Percentiles rank a stretch among this genome's conserved stretches.
phyloP scores from a whole-genome alignment of 2,797 vertebrate genomes.

The Centropyge bicolor region DNA sequence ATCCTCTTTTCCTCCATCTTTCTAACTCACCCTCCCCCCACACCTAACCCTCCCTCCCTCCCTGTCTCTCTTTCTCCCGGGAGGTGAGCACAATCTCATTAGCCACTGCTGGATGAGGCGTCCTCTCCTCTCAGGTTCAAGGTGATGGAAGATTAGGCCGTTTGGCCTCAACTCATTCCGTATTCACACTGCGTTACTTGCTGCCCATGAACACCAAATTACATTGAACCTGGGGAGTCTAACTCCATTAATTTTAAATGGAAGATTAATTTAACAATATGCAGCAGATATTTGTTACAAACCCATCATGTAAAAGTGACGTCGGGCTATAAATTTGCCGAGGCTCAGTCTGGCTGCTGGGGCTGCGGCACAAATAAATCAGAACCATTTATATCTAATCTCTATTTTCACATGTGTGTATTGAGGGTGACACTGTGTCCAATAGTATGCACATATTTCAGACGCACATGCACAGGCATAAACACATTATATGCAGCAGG shows the following conservation, averaged over 20 bases:
- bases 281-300: conserved; percentile 99
- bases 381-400: conserved; percentile 93
- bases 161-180: conserved; percentile 95
- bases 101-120: conserved; percentile 94
- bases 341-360: conserved; percentile 89
- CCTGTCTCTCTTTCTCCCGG: conserved; percentile 87
- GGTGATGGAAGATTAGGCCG: conserved; percentile 99
- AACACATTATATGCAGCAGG: neutral
- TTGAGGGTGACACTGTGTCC: conserved; percentile 71
- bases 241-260: conserved; percentile 99
- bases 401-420: conserved; percentile 84
- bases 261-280: conserved; percentile 99
- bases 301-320: conserved; percentile 99
- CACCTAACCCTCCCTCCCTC: conserved; percentile 54
- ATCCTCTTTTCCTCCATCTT: conserved; percentile 71
- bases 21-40: conserved; percentile 56
- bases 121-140: conserved; percentile 98
- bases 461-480: neutral
- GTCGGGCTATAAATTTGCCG: conserved; percentile 96
- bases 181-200: conserved; percentile 91
- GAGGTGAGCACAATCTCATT: conserved; percentile 97
- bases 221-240: conserved; percentile 99
- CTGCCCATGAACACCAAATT: conserved; percentile 98
- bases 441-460: neutral
- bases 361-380: conserved; percentile 91